A percentile compares a stretch with the other conserved stretches of the same genome.
Evolutionary conservation across 2,113 vertebrate genomes (phyloP).

Genomic region (Haemorhous mexicanus): DNA sequence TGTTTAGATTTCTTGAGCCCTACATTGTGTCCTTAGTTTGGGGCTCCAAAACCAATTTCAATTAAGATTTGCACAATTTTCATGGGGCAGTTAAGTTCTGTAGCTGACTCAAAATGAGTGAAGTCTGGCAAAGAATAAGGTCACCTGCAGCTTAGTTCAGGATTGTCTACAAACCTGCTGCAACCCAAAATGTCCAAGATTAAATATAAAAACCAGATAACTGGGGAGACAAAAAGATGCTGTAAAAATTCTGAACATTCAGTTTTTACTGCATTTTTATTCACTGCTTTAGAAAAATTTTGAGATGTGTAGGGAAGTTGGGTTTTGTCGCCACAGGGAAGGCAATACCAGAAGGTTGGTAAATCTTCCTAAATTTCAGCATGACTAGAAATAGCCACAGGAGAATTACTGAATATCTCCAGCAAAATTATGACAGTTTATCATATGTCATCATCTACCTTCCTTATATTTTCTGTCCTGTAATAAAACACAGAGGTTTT

Average conservation of each 20-base stretch:
- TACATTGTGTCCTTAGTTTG: not conserved
- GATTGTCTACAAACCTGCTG: not conserved
- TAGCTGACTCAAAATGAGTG: not conserved
- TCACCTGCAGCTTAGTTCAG: not conserved
- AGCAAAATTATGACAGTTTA: not conserved
- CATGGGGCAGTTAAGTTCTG: not conserved
- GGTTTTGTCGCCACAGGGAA: not conserved
- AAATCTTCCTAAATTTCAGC: slow-evolving; percentile 20
- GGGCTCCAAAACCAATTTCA: not conserved
- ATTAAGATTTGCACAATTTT: not conserved
- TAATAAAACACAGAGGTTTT: not conserved
- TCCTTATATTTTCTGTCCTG: not conserved
- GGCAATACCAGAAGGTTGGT: not conserved
- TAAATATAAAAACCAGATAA: not conserved
- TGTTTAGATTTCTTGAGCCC: not conserved
- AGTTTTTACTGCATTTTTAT: not conserved
- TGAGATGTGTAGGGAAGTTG: not conserved
- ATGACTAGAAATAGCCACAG: slow-evolving; percentile 20
- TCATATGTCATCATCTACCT: slow-evolving; percentile 11
- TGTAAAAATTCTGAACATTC: not conserved
- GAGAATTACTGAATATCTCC: slow-evolving; percentile 11
- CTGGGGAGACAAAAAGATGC: not conserved
- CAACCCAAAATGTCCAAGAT: not conserved
- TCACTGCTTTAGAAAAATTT: not conserved
- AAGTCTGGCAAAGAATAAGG: not conserved